Conservation (phyloP, 1,140 invertebrate genomes). For the Patella vulgata region DNA sequence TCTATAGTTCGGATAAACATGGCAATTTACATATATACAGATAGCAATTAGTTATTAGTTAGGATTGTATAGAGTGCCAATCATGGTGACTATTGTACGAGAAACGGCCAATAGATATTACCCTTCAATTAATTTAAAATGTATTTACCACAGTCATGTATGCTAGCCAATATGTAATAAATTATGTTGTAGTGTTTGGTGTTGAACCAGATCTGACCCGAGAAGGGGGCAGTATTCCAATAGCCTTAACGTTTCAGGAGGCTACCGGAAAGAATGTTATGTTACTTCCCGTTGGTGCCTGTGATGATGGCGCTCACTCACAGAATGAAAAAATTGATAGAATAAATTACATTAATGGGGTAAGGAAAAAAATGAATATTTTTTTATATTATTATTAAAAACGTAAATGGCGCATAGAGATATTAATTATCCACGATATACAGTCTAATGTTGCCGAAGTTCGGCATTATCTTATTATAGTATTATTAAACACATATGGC, state of each 20-base stretch:
- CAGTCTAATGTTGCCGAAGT: not conserved
- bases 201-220: slow-evolving; percentile 94
- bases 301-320: slow-evolving; percentile 97
- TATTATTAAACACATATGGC: not conserved
- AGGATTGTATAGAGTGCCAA: too few relatives aligned
- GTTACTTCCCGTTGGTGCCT: slow-evolving; percentile 83
- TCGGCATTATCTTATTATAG: not conserved
- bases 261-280: slow-evolving; percentile 92
- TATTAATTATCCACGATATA: not conserved
- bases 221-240: slow-evolving; percentile 96
- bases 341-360: slow-evolving; percentile 93
- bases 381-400: not conserved
- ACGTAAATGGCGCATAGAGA: too few relatives aligned
- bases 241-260: too few relatives aligned
- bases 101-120: too few relatives aligned
- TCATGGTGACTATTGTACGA: too few relatives aligned
- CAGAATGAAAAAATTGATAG: slow-evolving; percentile 97
- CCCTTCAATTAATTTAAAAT: too few relatives aligned
- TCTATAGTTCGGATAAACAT: too few relatives aligned
- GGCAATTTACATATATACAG: too few relatives aligned
- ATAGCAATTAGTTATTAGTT: too few relatives aligned
- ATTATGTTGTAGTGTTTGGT: slow-evolving; percentile 78
- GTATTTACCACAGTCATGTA: too few relatives aligned
- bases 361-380: too few relatives aligned
- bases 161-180: too few relatives aligned